Evolutionary conservation across 2,113 vertebrate species (phyloP).

Genomic region (Spea bombifrons): DNA sequence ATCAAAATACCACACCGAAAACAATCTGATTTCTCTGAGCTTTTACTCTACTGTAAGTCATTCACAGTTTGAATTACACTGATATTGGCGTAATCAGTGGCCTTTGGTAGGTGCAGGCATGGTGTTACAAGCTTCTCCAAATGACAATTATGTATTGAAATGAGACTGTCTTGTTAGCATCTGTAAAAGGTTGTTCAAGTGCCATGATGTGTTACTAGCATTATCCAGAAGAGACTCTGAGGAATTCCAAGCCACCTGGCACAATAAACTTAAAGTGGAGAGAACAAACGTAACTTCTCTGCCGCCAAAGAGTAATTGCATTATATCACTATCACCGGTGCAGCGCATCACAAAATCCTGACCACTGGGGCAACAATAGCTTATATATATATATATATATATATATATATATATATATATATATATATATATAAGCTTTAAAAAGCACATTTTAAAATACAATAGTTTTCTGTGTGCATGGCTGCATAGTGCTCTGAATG

Average conservation of each 20-base stretch:
- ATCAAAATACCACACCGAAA: too few species aligned
- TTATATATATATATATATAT: background rate
- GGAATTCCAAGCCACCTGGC: slow-evolving; percentile 27
- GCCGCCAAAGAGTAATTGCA: background rate
- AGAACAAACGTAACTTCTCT: background rate
- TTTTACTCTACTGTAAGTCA: background rate
- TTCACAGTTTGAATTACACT: background rate
- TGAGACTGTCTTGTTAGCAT: slow-evolving; percentile 33
- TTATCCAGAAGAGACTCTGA: slow-evolving; percentile 21
- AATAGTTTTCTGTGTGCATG: too few species aligned
- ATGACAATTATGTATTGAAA: slow-evolving; percentile 39
- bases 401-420: background rate
- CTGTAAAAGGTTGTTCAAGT: slow-evolving; percentile 35
- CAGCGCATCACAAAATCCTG: too few species aligned
- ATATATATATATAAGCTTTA: too few species aligned
- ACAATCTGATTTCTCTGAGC: too few species aligned
- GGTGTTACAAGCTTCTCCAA: slow-evolving; percentile 7
- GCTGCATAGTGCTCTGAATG: too few species aligned
- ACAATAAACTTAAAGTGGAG: background rate
- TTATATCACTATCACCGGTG: too few species aligned
- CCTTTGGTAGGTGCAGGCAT: slow-evolving; percentile 7
- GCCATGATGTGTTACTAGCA: slow-evolving; percentile 30
- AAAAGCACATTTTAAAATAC: too few species aligned
- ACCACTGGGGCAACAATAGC: too few species aligned
- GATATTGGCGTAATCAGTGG: slow-evolving; percentile 4